phyloP scores from a whole-genome alignment of 2,888 invertebrate genomes.

The Drosophila cracens region DNA sequence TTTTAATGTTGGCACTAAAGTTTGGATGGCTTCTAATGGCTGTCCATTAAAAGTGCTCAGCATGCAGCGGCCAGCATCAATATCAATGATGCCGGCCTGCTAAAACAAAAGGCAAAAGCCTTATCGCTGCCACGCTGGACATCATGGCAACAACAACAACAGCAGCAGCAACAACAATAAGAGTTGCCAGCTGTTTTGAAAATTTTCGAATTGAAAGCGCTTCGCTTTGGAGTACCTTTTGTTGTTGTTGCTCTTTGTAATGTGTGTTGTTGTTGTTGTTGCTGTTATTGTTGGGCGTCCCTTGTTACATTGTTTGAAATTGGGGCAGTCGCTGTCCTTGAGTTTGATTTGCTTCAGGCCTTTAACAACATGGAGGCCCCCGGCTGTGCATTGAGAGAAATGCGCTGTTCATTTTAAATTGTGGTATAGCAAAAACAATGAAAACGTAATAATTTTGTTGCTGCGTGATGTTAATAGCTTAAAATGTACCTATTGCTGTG shows the following conservation, averaged over 20 bases:
- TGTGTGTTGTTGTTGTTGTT: conserved; percentile 8
- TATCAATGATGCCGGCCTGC: conserved; percentile 16
- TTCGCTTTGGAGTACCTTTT: conserved; percentile 27
- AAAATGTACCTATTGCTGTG: neutral
- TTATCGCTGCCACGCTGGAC: conserved; percentile 47
- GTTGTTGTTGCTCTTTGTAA: conserved; percentile 2
- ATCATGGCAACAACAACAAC: conserved; percentile 33
- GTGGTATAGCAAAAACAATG: too few species aligned
- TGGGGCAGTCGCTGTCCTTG: conserved; percentile 52
- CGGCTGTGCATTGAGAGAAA: neutral
- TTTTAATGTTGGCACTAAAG: conserved; percentile 31
- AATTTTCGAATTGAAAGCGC: conserved; percentile 62
- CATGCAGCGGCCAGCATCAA: conserved; percentile 8
- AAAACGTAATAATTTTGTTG: neutral
- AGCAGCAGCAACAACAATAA: conserved; percentile 10
- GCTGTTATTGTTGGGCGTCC: conserved; percentile 21
- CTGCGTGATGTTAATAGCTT: neutral
- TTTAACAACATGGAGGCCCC: conserved; percentile 1
- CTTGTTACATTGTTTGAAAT: conserved; percentile 54
- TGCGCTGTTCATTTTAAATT: neutral
- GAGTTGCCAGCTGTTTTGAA: conserved; percentile 46
- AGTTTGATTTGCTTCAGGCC: conserved; percentile 55
- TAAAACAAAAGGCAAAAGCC: conserved; percentile 56
- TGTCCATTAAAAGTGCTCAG: conserved; percentile 32
- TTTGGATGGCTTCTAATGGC: conserved; percentile 29